Conservation (phyloP, 2,888 invertebrate genomes). For the Pardosa pseudoannulata region DNA sequence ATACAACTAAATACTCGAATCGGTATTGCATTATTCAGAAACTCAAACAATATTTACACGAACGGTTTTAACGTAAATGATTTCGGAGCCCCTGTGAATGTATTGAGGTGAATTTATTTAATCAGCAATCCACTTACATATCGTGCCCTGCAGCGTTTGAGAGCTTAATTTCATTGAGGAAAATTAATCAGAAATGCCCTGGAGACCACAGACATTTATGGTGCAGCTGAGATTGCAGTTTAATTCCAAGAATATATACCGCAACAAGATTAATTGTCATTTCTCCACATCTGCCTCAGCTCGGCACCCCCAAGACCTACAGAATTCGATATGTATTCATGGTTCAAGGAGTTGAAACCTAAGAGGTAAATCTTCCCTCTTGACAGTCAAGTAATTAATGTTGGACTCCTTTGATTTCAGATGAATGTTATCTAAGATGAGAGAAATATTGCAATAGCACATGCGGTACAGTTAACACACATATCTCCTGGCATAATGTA, state of each 20-base stretch:
- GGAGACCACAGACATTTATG: not conserved
- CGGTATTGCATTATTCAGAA: too few relatives aligned
- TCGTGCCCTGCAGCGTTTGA: not conserved
- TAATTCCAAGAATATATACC: not conserved
- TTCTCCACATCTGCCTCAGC: not conserved
- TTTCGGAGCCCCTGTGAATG: too few relatives aligned
- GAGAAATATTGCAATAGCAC: not conserved
- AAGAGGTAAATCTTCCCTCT: not conserved
- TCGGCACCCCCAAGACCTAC: not conserved
- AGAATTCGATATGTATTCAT: not conserved
- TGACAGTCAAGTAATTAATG: not conserved
- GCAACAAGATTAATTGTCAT: constrained; percentile 9
- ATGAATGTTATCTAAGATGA: not conserved
- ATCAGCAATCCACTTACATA: not conserved
- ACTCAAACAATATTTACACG: too few relatives aligned
- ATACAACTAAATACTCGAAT: too few relatives aligned
- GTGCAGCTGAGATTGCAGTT: not conserved
- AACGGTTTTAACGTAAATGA: too few relatives aligned
- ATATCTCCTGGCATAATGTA: too few relatives aligned
- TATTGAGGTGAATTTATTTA: not conserved
- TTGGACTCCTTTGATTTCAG: not conserved
- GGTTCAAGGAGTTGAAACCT: not conserved
- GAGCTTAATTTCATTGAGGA: not conserved
- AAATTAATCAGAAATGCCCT: constrained; percentile 5
- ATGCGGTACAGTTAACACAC: too few relatives aligned